Conservation (phyloP, 2,888 invertebrate genomes). For the Patella ulyssiponensis region DNA sequence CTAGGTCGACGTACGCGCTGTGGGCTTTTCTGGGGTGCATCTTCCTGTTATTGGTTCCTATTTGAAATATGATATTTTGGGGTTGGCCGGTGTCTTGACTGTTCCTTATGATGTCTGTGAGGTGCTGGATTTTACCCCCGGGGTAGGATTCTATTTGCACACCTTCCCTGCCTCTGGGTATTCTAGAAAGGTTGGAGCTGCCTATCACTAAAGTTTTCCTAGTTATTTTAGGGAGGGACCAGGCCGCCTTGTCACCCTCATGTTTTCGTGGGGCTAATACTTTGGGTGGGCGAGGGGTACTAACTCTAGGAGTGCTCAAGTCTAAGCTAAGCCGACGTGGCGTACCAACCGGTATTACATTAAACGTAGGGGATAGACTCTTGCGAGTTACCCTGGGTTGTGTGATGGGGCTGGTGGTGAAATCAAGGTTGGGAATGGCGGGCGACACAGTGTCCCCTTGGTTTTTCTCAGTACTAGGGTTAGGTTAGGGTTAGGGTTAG, state of each 20-base stretch:
- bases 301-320: too few species aligned
- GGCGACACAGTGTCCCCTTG: too few species aligned
- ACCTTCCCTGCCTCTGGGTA: not conserved
- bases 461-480: too few species aligned
- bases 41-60: not conserved
- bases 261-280: not conserved
- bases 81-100: not conserved
- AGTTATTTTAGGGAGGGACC: not conserved
- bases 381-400: too few species aligned
- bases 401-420: too few species aligned
- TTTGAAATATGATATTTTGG: not conserved
- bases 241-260: not conserved
- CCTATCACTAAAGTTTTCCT: not conserved
- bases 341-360: too few species aligned
- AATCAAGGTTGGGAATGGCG: too few species aligned
- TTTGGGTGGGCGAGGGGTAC: too few species aligned
- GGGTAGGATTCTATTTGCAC: not conserved
- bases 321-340: too few species aligned
- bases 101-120: not conserved
- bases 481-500: too few species aligned
- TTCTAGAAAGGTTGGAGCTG: not conserved
- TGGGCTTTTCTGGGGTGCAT: not conserved
- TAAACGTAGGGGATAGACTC: too few species aligned
- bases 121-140: not conserved
- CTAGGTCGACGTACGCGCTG: not conserved